Evolutionary conservation across 2,113 vertebrate genomes (phyloP).

Genomic region (Arenaria interpres): DNA sequence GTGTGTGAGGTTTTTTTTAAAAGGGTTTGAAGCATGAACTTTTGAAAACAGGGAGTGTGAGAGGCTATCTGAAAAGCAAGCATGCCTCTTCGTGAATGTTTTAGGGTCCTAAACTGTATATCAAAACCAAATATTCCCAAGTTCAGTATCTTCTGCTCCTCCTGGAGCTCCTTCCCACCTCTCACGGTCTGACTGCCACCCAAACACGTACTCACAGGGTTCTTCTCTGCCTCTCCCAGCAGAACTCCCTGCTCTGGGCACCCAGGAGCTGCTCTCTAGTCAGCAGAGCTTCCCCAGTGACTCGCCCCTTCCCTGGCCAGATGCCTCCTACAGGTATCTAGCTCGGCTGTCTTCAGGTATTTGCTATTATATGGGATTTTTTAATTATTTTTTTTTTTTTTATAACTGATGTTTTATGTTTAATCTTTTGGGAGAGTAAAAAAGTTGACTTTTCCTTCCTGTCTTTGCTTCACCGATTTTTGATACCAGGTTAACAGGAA

Average conservation of each 20-base stretch:
- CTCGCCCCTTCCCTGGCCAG: conserved; percentile 16
- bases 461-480: neutral
- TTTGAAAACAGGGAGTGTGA: neutral
- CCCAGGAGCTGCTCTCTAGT: conserved; percentile 27
- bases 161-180: neutral
- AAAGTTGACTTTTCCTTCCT: neutral
- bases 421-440: neutral
- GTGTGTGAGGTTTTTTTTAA: neutral
- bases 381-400: neutral
- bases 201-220: neutral
- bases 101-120: neutral
- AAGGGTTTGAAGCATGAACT: neutral
- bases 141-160: neutral
- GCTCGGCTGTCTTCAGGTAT: conserved; percentile 47
- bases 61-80: neutral
- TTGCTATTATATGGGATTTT: neutral
- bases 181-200: neutral
- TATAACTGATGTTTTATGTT: neutral
- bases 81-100: neutral
- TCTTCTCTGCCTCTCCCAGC: conserved; percentile 56
- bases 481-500: neutral
- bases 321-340: conserved; percentile 36
- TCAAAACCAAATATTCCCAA: neutral
- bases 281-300: conserved; percentile 38
- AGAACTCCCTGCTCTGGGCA: conserved; percentile 43